Percentiles rank a stretch among this genome's conserved stretches.
These are phyloP conservation scores for Chlorodrepanis virens DNA, from an alignment of 2,113 vertebrate genomes.

Conservation along the genomic window DNA sequence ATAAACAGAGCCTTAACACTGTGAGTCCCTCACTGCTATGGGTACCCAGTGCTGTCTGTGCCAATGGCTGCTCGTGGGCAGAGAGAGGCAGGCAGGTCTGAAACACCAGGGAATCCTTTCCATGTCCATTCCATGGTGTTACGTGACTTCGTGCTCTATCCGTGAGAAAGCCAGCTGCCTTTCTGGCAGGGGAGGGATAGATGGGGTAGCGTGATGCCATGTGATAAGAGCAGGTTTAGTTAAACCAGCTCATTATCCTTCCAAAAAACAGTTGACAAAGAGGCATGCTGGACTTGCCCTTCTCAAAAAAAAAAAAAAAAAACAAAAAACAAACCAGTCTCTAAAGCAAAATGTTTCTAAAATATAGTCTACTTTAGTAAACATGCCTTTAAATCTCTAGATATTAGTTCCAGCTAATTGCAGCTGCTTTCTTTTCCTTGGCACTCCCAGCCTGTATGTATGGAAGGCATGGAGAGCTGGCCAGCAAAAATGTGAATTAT, in stretches of 20 bases:
- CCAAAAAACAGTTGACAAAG: neutral
- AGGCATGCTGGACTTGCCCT: neutral
- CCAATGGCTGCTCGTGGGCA: accelerated
- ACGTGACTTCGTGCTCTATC: accelerated
- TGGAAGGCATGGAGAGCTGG: neutral
- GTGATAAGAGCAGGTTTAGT: neutral
- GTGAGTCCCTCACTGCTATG: accelerated
- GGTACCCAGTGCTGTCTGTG: neutral
- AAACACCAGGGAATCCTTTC: neutral
- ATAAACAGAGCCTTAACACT: neutral
- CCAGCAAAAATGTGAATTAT: slow-evolving; percentile 41
- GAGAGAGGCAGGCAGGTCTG: neutral
- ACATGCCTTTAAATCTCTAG: neutral
- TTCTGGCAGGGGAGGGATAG: neutral
- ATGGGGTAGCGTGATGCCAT: neutral
- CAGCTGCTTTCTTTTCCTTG: neutral
- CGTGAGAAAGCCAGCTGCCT: neutral
- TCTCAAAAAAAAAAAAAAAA: neutral
- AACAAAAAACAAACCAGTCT: neutral
- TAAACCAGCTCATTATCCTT: neutral
- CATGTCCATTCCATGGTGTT: neutral
- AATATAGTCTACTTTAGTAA: neutral
- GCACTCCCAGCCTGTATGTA: neutral
- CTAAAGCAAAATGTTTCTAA: neutral
- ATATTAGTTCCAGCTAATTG: neutral